Evolutionary conservation across 1,140 invertebrate genomes (phyloP).

Genomic region (Bombus ignitus): DNA sequence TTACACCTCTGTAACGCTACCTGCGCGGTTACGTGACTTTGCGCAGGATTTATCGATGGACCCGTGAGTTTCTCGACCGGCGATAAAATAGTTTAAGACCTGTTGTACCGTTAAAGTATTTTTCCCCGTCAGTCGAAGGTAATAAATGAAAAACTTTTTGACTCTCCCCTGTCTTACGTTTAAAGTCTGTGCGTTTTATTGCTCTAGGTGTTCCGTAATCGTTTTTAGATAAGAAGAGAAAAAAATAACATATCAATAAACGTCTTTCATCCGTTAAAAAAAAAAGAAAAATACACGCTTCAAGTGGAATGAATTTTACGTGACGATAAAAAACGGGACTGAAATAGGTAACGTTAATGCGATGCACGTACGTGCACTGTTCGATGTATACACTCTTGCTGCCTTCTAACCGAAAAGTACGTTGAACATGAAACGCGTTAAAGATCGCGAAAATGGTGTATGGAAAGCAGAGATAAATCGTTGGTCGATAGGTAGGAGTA

Average conservation of each 20-base stretch:
- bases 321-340: not conserved
- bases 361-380: not conserved
- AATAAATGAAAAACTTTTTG: not conserved
- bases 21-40: slow-evolving; percentile 50
- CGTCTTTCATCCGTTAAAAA: too few relatives aligned
- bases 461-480: not conserved
- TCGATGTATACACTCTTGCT: too few relatives aligned
- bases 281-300: not conserved
- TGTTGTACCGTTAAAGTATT: slow-evolving; percentile 17
- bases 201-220: not conserved
- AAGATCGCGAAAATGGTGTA: not conserved
- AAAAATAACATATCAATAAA: too few relatives aligned
- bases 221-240: too few relatives aligned
- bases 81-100: slow-evolving; percentile 27
- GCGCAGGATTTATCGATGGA: slow-evolving; percentile 17
- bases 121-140: not conserved
- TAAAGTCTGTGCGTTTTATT: too few relatives aligned
- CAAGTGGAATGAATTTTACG: not conserved
- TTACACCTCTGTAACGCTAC: slow-evolving; percentile 64
- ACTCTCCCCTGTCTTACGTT: not conserved
- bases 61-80: not conserved
- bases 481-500: slow-evolving; percentile 33
- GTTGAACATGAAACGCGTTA: not conserved
- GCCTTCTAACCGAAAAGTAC: not conserved
- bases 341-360: not conserved